phyloP scores from a whole-genome alignment of 2,888 invertebrate species.

The Notodromas monacha region DNA sequence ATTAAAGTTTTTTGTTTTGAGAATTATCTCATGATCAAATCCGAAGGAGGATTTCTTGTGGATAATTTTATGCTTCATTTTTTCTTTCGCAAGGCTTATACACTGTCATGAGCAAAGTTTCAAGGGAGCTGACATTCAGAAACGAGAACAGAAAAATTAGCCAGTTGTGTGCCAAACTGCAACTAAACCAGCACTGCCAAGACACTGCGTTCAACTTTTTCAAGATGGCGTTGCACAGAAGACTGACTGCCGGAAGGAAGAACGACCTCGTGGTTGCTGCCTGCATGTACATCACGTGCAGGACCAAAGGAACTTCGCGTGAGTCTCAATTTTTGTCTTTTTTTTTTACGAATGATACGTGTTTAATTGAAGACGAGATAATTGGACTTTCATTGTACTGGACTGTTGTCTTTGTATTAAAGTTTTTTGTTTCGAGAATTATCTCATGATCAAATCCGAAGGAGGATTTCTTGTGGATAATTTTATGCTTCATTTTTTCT shows the following conservation, averaged over 20 bases:
- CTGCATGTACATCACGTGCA: conserved; percentile 84
- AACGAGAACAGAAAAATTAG: conserved; percentile 60
- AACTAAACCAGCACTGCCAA: conserved; percentile 56
- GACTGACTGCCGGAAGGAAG: conserved; percentile 62
- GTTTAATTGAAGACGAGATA: too few species aligned
- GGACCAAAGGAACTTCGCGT: conserved; percentile 66
- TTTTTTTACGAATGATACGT: too few species aligned
- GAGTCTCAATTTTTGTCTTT: conserved; percentile 22
- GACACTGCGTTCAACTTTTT: conserved; percentile 79
- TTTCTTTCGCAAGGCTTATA: conserved; percentile 18
- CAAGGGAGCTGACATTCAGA: conserved; percentile 58
- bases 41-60: not conserved
- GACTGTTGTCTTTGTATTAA: too few species aligned
- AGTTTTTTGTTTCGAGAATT: too few species aligned
- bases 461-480: not conserved
- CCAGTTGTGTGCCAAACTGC: conserved; percentile 48
- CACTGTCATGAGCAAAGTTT: conserved; percentile 34
- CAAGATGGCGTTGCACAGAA: conserved; percentile 49
- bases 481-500: conserved; percentile 11
- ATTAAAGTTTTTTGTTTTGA: too few species aligned
- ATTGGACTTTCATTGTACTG: too few species aligned
- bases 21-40: not conserved
- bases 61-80: conserved; percentile 11
- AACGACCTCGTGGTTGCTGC: conserved; percentile 73
- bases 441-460: not conserved